Conservation (phyloP, 2,113 vertebrate species). For the Ciconia stormi region DNA sequence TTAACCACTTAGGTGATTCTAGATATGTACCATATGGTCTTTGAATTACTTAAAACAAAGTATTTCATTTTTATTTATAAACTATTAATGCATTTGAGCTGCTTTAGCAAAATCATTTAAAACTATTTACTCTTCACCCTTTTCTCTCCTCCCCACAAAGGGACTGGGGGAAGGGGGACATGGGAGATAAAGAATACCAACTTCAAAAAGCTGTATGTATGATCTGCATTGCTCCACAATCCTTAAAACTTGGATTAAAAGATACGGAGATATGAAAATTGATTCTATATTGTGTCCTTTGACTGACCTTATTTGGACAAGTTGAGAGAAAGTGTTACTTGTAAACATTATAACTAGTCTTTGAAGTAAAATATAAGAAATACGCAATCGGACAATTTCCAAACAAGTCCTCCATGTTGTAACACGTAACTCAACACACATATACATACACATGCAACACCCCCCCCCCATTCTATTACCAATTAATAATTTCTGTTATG, state of each 20-base stretch:
- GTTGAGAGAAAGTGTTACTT: background rate
- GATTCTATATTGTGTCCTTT: background rate
- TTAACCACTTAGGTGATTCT: slow-evolving; percentile 81
- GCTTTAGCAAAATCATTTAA: background rate
- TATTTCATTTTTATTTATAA: slow-evolving; percentile 23
- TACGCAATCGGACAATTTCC: background rate
- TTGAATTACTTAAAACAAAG: slow-evolving; percentile 38
- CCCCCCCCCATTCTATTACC: background rate
- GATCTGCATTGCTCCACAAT: background rate
- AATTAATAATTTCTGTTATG: background rate
- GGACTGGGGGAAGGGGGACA: background rate
- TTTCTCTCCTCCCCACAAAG: background rate
- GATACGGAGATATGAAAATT: background rate
- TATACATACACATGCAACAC: background rate
- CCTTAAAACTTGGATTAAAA: background rate
- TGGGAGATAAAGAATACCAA: background rate
- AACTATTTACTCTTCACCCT: background rate
- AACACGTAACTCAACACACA: background rate
- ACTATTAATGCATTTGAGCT: background rate
- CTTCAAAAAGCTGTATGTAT: background rate
- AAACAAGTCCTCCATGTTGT: background rate
- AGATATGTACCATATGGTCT: slow-evolving; percentile 76
- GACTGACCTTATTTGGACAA: background rate
- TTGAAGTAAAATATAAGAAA: background rate
- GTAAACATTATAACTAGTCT: background rate